phyloP scores from a whole-genome alignment of 2,888 invertebrate genomes.

The Phyllotreta striolata region DNA sequence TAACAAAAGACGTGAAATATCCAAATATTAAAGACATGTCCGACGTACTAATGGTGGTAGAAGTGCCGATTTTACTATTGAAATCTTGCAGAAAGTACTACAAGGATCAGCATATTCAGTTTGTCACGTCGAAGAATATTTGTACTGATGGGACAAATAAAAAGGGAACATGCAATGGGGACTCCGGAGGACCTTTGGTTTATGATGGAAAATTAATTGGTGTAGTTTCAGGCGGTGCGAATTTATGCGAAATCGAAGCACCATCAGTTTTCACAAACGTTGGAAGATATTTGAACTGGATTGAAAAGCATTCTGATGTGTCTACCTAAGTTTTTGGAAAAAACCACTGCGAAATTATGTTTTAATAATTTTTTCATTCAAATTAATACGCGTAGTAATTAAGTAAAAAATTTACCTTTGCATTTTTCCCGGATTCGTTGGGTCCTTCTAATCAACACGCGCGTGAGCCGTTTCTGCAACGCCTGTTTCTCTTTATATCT shows the following conservation, averaged over 20 bases:
- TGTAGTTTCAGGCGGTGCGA: conserved; percentile 45
- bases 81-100: conserved; percentile 44
- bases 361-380: not conserved
- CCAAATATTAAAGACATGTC: conserved; percentile 44
- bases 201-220: conserved; percentile 42
- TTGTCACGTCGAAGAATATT: conserved; percentile 43
- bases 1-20: conserved; percentile 40
- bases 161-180: conserved; percentile 48
- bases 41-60: conserved; percentile 41
- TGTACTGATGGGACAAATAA: conserved; percentile 47
- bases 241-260: conserved; percentile 43
- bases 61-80: conserved; percentile 40
- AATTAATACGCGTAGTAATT: too few species aligned
- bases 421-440: conserved; percentile 13
- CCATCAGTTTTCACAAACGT: conserved; percentile 48
- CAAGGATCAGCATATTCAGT: conserved; percentile 41
- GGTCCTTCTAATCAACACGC: conserved; percentile 45
- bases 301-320: conserved; percentile 46
- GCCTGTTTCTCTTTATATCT: conserved; percentile 66
- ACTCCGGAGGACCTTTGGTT: conserved; percentile 48
- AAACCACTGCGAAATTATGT: not conserved
- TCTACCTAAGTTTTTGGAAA: not conserved
- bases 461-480: conserved; percentile 64
- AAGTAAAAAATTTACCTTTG: conserved; percentile 27
- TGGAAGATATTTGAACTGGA: conserved; percentile 46